Evolutionary conservation across 2,888 invertebrate species (phyloP).

Genomic region (Deilephila elpenor): DNA sequence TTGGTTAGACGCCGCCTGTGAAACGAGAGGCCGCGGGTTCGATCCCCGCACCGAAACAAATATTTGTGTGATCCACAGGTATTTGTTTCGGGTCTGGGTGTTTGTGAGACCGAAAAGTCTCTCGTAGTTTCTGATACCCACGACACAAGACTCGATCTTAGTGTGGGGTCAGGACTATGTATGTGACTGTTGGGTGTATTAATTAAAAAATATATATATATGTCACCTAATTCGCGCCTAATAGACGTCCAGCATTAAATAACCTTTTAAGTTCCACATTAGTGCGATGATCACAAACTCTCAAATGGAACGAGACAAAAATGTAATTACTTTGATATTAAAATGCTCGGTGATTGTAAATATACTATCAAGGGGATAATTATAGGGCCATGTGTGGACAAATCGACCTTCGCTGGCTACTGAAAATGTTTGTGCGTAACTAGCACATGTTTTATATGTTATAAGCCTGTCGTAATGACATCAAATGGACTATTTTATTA

Average conservation of each 20-base stretch:
- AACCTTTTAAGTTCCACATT: not conserved
- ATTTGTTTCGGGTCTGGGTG: too few species aligned
- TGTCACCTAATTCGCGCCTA: not conserved
- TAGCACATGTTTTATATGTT: not conserved
- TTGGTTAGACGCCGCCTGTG: too few species aligned
- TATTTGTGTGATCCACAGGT: too few species aligned
- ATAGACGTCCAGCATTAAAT: not conserved
- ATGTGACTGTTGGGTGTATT: too few species aligned
- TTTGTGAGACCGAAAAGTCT: too few species aligned
- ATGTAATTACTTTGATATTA: not conserved
- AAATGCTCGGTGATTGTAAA: not conserved
- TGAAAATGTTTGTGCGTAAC: conserved; percentile 13
- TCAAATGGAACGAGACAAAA: not conserved
- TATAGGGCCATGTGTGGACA: conserved; percentile 54
- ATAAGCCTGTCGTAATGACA: not conserved
- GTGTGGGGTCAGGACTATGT: too few species aligned
- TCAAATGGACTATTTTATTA: not conserved
- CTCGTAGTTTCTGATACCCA: too few species aligned
- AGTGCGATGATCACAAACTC: not conserved
- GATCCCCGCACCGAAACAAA: too few species aligned
- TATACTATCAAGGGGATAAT: conserved; percentile 38
- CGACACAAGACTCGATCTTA: too few species aligned
- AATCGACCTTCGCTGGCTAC: conserved; percentile 46
- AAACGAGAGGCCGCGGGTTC: too few species aligned
- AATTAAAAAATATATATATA: too few species aligned